Evolutionary conservation across 2,888 invertebrate genomes (phyloP), one percentile per base, ranked within the genome.

Genomic region (Opisthograptis luteolata): DNA sequence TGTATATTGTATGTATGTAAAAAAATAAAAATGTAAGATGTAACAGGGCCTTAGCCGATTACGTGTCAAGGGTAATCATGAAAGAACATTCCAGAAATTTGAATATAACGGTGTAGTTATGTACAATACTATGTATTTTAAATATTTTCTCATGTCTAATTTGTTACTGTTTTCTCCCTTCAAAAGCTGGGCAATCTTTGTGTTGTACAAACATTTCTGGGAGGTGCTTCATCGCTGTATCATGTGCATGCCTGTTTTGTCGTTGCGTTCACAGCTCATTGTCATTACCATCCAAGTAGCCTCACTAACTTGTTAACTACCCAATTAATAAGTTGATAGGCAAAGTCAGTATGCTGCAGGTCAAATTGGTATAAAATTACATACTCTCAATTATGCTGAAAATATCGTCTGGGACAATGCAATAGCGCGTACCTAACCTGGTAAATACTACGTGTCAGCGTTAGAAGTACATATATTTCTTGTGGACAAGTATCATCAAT

Each of bases 271-370:
- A 49, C 48, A 44, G 36, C 46, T 52, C 50, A 53, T 62, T 43
- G 14, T 55, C 66, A 63, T 52, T 47, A 24, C 55, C 63, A 67
- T 64, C 32, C 15, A 15, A 55, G 49, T 30, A 58, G 70, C 70
- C 69, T 61, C 60, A 70, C 70, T 70, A 70, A 70, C 66, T 62
- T 58, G 13, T 31, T 13, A 10, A 34, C n/a, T 22, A 5, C 17
- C 9, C 17, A 7, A 32, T 15, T 32, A 24, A 34, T 37, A 36
- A 22, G 35, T 24, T 35, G 44, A 34, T 27, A 10, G 59, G 56
- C 56, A 56, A 58, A 61, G 60, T 61, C 54, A 54, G 60, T 61
- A 50, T 56, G 60, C 34, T 34, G 9, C 15, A 30, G 19, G 0
- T 24, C 10, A 31, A 31, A n/a, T n/a, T n/a, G n/a, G n/a, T n/a